phyloP scores from a whole-genome alignment of 2,797 vertebrate genomes.

The Atherinosoma microstoma region DNA sequence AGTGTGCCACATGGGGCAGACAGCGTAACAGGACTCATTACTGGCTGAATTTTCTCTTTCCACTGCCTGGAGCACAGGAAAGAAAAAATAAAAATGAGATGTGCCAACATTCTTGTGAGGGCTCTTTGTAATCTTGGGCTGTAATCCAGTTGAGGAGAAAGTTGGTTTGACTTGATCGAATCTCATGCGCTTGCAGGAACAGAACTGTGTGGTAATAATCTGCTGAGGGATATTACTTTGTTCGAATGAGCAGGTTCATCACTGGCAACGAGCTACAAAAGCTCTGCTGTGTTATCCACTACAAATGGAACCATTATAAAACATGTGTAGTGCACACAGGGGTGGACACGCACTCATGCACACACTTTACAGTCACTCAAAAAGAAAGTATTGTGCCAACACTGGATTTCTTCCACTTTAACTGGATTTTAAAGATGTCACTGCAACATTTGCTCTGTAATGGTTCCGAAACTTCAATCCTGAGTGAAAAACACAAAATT shows the following conservation, averaged over 20 bases:
- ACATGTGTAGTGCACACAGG: background rate
- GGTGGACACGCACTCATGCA: background rate
- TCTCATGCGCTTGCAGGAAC: constrained; percentile 41
- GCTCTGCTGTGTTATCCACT: background rate
- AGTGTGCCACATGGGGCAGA: constrained; percentile 51
- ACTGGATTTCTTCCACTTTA: no score
- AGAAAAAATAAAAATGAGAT: constrained; percentile 61
- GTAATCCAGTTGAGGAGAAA: constrained; percentile 49
- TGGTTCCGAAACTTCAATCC: background rate
- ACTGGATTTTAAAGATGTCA: constrained; percentile 1
- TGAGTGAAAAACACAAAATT: background rate
- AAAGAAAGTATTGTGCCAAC: no score
- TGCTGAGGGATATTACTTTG: constrained; percentile 8
- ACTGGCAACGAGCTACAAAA: constrained; percentile 11
- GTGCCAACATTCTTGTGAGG: constrained; percentile 34
- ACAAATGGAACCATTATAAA: background rate
- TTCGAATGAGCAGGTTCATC: constrained; percentile 11
- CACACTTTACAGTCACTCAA: background rate
- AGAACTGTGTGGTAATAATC: constrained; percentile 21
- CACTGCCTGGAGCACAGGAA: constrained; percentile 49
- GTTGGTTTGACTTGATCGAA: constrained; percentile 35
- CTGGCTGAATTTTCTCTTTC: constrained; percentile 46
- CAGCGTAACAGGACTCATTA: constrained; percentile 67
- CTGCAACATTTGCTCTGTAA: background rate
- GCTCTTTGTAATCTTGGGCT: constrained; percentile 38